These are phyloP conservation scores for Danaus melanippus DNA, from an alignment of 1,140 invertebrate genomes.

Conservation along the genomic window DNA sequence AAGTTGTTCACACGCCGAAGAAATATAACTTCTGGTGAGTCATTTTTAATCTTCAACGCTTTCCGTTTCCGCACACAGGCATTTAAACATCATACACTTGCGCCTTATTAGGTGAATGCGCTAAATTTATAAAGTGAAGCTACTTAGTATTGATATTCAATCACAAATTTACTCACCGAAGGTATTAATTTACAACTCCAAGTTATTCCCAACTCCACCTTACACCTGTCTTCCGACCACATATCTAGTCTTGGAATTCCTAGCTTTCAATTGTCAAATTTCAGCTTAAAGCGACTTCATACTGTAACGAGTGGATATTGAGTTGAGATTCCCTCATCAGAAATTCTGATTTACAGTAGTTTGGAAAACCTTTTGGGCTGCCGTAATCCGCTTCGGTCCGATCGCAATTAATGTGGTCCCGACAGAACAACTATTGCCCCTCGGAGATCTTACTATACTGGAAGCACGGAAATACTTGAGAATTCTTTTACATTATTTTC, in stretches of 20 bases:
- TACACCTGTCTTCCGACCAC: slow-evolving; percentile 37
- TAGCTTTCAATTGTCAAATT: slow-evolving; percentile 42
- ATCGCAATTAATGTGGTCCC: slow-evolving; percentile 62
- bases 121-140: too few relatives aligned
- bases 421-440: slow-evolving; percentile 33
- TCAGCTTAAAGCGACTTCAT: slow-evolving; percentile 17
- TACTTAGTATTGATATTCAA: too few relatives aligned
- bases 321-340: slow-evolving; percentile 20
- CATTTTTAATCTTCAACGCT: too few relatives aligned
- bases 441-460: slow-evolving; percentile 29
- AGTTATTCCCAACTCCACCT: slow-evolving; percentile 24
- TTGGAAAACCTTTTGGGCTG: slow-evolving; percentile 49
- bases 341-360: slow-evolving; percentile 40
- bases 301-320: slow-evolving; percentile 22
- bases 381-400: slow-evolving; percentile 57
- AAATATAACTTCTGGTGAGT: too few relatives aligned
- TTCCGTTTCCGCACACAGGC: too few relatives aligned
- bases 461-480: slow-evolving; percentile 22
- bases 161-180: too few relatives aligned
- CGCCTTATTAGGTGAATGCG: too few relatives aligned
- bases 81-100: too few relatives aligned
- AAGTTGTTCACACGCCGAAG: too few relatives aligned
- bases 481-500: slow-evolving; percentile 14
- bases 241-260: slow-evolving; percentile 30
- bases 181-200: too few relatives aligned